Evolutionary conservation across 2,113 vertebrate genomes (phyloP).

Genomic region (Numenius arquata): DNA sequence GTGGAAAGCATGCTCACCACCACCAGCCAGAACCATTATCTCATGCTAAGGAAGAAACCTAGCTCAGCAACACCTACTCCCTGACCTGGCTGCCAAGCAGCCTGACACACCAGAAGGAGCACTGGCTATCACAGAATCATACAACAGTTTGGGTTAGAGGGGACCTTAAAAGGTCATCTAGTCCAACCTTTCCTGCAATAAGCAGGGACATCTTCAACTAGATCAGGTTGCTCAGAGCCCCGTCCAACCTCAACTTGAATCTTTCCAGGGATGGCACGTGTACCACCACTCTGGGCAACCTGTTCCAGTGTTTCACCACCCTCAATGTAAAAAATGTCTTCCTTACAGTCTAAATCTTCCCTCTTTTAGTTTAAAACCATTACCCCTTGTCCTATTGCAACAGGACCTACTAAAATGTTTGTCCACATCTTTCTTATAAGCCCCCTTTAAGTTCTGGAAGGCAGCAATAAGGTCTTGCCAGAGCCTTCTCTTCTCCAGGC

Average conservation of each 20-base stretch:
- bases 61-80: not conserved
- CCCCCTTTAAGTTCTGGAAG: not conserved
- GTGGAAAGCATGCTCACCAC: not conserved
- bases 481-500: not conserved
- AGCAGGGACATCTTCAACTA: not conserved
- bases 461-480: not conserved
- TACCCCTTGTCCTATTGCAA: not conserved
- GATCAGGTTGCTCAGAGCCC: not conserved
- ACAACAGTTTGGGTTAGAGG: not conserved
- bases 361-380: not conserved
- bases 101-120: not conserved
- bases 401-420: not conserved
- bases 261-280: not conserved
- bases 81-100: accelerated
- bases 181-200: not conserved
- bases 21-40: accelerated
- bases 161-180: not conserved
- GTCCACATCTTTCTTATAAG: not conserved
- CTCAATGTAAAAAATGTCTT: not conserved
- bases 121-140: not conserved
- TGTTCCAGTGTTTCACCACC: not conserved
- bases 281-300: not conserved
- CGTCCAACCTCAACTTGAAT: not conserved
- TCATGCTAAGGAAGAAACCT: accelerated
- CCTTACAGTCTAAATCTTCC: not conserved